Evolutionary conservation across 2,888 invertebrate species (phyloP), one percentile per base, ranked within the genome.

Genomic region (Temnothorax ravouxi): DNA sequence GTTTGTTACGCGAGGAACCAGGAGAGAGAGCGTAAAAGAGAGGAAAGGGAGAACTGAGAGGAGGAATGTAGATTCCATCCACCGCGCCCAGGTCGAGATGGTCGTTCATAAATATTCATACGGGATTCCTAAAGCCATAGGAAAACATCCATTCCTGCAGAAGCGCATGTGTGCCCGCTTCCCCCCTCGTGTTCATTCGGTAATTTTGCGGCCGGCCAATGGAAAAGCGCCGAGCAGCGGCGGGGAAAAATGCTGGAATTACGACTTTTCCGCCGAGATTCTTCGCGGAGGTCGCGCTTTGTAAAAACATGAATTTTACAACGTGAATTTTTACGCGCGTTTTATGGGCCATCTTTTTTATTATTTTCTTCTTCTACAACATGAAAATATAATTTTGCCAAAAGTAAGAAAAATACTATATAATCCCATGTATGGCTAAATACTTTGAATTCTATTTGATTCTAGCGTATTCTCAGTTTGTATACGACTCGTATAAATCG

Each of bases 91-190:
- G 87, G 85, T 88, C 86, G 88, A 90, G 88, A 86, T 91, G 88
- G 85, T 84, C 88, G 84, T 86, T 87, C 84, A 91, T 91, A 91
- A 91, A 92, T 92, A 92, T 92, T 91, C 91, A 92, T 92, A 87
- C 84, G 79, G 85, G 87, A 92, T 91, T 91, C 87, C 89, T 89
- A 89, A 91, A 88, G 88, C 88, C 88, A n/a, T n/a, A 90, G 91
- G 91, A 89, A 91, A 91, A 90, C 89, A 91, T 91, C 80, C 84
- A 86, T 88, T 91, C 83, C 84, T 86, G 83, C 61, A 74, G 82
- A 77, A 71, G 83, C 88, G 87, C 87, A 84, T 87, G 88, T 80
- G 87, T 86, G 86, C 79, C 77, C 47, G 50, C 15, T 34, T 18
- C 34, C 13, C 71, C 25, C 52, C 83, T 62, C 75, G 62, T 38